Evolutionary conservation across 2,113 vertebrate genomes (phyloP).

Genomic region (Ellobius talpinus): DNA sequence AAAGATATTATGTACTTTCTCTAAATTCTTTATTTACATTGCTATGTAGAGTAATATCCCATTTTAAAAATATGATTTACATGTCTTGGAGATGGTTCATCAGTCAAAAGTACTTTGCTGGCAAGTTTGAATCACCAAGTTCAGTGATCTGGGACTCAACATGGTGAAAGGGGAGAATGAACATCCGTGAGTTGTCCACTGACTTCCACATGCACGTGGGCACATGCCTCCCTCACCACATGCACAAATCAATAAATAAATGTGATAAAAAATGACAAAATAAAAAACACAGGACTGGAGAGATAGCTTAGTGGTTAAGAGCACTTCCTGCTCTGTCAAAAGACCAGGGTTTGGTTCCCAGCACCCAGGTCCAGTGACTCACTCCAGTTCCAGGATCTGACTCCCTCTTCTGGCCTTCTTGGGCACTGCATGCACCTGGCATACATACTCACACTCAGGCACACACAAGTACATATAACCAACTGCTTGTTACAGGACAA

Average conservation of each 20-base stretch:
- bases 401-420: background rate
- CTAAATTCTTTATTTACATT: slow-evolving; percentile 65
- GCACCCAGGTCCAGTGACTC: background rate
- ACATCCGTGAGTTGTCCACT: no score
- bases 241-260: background rate
- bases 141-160: no score
- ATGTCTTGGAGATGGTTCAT: background rate
- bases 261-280: background rate
- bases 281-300: background rate
- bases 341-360: background rate
- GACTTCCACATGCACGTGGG: background rate
- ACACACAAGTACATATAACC: background rate
- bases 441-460: background rate
- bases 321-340: background rate
- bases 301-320: background rate
- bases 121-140: background rate
- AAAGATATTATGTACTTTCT: slow-evolving; percentile 46
- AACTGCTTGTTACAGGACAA: slow-evolving; percentile 3
- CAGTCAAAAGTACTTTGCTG: background rate
- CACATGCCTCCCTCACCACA: background rate
- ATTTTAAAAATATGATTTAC: slow-evolving; percentile 58
- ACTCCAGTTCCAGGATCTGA: background rate
- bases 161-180: background rate
- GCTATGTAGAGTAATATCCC: background rate
- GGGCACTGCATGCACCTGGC: background rate